A percentile compares a stretch with the other conserved stretches of the same genome.
Evolutionary conservation across 30 jellyfish, hydroid and myxozoan species (phyloP).

Genomic region (Phacellophora camtschatica): DNA sequence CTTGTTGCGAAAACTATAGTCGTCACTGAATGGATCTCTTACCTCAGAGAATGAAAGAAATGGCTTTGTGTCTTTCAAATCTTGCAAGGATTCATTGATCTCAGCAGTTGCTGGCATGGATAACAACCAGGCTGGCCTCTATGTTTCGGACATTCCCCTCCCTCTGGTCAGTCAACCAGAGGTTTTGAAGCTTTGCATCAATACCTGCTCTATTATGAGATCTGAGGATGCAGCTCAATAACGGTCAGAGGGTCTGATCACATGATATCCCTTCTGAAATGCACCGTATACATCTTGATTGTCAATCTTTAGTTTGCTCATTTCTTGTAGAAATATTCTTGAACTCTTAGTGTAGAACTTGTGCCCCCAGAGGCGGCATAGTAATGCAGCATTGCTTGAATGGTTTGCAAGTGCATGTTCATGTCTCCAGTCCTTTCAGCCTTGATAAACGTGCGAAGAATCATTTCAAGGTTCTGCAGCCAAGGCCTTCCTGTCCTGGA

Average conservation of each 20-base stretch:
- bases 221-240: conserved; percentile 56
- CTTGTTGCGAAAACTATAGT: neutral
- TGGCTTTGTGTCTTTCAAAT: conserved; percentile 23
- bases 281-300: conserved; percentile 19
- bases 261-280: conserved; percentile 56
- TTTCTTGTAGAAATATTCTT: conserved; percentile 42
- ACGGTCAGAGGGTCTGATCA: conserved; percentile 59
- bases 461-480: conserved; percentile 59
- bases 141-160: conserved; percentile 51
- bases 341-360: conserved; percentile 50
- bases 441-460: conserved; percentile 27
- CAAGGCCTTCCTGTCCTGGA: conserved; percentile 49
- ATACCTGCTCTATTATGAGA: conserved; percentile 64
- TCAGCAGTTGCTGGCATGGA: conserved; percentile 40
- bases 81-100: conserved; percentile 13
- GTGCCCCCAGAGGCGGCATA: conserved; percentile 63
- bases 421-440: conserved; percentile 52
- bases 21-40: neutral
- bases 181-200: conserved; percentile 41
- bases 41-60: conserved; percentile 25
- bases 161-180: conserved; percentile 44
- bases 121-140: neutral
- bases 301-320: conserved; percentile 36
- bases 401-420: conserved; percentile 32
- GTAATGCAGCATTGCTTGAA: conserved; percentile 37